phyloP scores from a whole-genome alignment of 2,113 vertebrate genomes.

The Paradisaea rubra region DNA sequence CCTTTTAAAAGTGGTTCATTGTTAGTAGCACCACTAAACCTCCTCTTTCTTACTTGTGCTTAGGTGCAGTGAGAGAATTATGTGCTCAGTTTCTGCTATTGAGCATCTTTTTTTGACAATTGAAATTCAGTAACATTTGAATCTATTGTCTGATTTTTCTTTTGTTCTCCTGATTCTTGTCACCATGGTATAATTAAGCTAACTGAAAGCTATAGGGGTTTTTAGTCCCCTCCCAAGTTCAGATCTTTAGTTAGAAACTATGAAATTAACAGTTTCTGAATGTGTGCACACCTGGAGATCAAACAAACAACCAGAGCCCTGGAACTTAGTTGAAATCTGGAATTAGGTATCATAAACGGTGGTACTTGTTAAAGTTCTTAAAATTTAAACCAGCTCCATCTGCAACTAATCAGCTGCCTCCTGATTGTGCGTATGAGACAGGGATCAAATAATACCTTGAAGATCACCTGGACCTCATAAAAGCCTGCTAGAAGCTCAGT shows the following conservation, averaged over 20 bases:
- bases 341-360: background rate
- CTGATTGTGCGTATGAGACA: background rate
- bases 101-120: background rate
- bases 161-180: background rate
- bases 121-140: background rate
- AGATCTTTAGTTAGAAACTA: background rate
- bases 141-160: background rate
- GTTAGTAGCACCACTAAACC: background rate
- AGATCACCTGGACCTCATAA: constrained; percentile 33
- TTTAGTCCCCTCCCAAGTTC: background rate
- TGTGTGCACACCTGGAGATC: background rate
- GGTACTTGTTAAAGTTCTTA: background rate
- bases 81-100: background rate
- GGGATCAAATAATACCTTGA: background rate
- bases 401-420: background rate
- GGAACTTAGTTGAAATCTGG: background rate
- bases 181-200: background rate
- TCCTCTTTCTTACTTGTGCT: background rate
- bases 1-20: background rate
- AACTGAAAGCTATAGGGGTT: background rate
- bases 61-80: background rate
- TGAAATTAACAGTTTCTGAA: background rate
- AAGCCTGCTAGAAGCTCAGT: background rate
- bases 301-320: background rate
- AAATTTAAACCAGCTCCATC: background rate